A percentile compares a stretch with the other conserved stretches of the same genome.
These are phyloP conservation scores for Glyptemys insculpta DNA, from an alignment of 2,797 vertebrate species.

Conservation along the genomic window DNA sequence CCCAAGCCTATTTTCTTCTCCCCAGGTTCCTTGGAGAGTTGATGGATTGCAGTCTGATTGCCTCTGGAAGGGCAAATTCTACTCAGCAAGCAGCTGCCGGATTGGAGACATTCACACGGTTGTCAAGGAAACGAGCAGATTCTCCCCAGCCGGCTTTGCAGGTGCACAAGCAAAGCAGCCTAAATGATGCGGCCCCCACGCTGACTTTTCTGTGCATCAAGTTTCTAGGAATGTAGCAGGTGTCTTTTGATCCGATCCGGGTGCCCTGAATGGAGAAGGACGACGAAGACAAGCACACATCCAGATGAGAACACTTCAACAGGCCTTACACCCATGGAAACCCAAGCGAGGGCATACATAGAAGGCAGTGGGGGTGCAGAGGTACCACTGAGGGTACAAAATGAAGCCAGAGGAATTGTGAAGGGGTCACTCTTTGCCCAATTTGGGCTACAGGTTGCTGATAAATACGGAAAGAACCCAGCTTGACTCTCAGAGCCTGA, in stretches of 20 bases:
- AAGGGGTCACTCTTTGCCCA: not conserved
- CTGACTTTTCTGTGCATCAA: not conserved
- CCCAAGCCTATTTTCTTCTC: constrained; percentile 48
- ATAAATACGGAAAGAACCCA: not conserved
- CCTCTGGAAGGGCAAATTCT: not conserved
- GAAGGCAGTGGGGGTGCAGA: too few species aligned
- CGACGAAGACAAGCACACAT: too few species aligned
- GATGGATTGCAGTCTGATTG: constrained; percentile 34
- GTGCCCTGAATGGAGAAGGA: not conserved
- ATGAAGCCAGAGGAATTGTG: not conserved
- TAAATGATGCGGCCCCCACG: not conserved
- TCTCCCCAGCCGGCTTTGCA: not conserved
- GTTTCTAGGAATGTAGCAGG: not conserved
- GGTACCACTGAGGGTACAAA: too few species aligned
- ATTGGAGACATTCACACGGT: not conserved
- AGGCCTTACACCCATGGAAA: not conserved
- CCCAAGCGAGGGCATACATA: not conserved
- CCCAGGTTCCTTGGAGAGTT: fast-evolving
- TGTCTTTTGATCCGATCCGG: not conserved
- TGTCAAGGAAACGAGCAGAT: not conserved
- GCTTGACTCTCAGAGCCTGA: not conserved
- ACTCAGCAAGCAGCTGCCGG: not conserved
- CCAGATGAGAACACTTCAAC: not conserved
- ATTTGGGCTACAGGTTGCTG: not conserved
- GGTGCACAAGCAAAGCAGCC: too few species aligned